A percentile compares a stretch with the other conserved stretches of the same genome.
Evolutionary conservation across 2,888 invertebrate species (phyloP).

Genomic region (Cheilosia variabilis): DNA sequence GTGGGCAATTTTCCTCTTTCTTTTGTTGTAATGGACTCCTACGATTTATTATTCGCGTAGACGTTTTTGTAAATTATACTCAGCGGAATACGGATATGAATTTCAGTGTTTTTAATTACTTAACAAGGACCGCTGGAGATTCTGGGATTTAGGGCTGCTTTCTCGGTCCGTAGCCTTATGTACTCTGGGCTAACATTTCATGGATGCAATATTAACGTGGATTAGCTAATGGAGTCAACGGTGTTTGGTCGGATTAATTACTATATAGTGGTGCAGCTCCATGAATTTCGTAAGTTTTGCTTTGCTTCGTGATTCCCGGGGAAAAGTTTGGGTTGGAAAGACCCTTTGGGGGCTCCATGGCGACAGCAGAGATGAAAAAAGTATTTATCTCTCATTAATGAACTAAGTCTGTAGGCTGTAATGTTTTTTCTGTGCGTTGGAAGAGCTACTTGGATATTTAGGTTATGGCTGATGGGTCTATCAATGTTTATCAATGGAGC

Average conservation of each 20-base stretch:
- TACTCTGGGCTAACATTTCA: background rate
- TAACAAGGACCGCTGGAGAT: background rate
- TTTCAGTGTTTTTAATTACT: conserved; percentile 40
- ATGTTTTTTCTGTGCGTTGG: too few species aligned
- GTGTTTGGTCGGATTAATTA: background rate
- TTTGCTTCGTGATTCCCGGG: too few species aligned
- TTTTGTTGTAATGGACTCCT: conserved; percentile 39
- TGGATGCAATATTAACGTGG: background rate
- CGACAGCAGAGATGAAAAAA: too few species aligned
- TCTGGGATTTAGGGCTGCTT: conserved; percentile 4
- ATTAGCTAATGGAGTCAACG: conserved; percentile 1
- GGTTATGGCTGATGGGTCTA: too few species aligned
- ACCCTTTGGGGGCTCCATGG: too few species aligned
- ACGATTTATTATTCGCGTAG: conserved; percentile 59
- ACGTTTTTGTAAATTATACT: conserved; percentile 56
- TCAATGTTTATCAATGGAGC: too few species aligned
- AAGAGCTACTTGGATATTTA: too few species aligned
- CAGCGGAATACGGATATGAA: conserved; percentile 36
- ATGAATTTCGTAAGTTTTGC: background rate
- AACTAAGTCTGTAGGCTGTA: too few species aligned
- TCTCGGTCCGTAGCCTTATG: background rate
- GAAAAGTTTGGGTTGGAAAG: too few species aligned
- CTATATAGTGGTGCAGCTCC: background rate
- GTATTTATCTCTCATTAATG: too few species aligned
- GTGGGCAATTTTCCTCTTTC: conserved; percentile 30